Conservation (phyloP, 2,888 invertebrate species). For the Periphyllus acericola region DNA sequence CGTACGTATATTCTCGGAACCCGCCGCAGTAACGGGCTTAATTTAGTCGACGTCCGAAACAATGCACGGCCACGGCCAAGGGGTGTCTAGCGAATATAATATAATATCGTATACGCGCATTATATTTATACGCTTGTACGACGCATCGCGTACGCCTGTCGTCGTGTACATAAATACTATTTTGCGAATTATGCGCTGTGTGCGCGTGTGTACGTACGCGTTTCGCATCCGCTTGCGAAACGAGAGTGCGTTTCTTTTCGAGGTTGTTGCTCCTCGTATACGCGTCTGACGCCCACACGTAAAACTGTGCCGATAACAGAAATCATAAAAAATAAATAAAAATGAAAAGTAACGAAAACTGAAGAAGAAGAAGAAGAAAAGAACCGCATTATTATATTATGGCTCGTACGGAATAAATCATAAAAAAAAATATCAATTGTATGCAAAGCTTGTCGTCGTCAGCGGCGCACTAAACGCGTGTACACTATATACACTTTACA, state of each 20-base stretch:
- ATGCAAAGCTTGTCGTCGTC: constrained; percentile 57
- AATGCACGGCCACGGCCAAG: neutral
- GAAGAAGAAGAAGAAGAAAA: neutral
- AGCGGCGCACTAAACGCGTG: constrained; percentile 27
- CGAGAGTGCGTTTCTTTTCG: constrained; percentile 47
- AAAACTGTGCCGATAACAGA: neutral
- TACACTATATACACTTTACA: no score
- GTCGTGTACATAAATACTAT: neutral
- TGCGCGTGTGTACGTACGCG: neutral
- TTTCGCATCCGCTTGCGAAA: constrained; percentile 34
- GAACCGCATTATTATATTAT: constrained; percentile 46
- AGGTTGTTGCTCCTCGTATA: constrained; percentile 59
- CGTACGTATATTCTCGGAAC: neutral
- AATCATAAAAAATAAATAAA: neutral
- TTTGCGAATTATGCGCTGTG: constrained; percentile 10
- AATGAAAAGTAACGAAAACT: neutral
- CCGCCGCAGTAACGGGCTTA: neutral
- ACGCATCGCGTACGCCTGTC: neutral
- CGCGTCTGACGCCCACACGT: constrained; percentile 59
- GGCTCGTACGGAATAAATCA: constrained; percentile 53
- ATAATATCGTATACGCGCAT: neutral
- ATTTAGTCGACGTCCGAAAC: neutral
- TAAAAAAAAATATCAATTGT: constrained; percentile 55
- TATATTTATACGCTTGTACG: neutral
- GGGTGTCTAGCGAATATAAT: neutral